Percentiles rank a stretch among this genome's conserved stretches.
Conservation (phyloP, 2,113 vertebrate genomes). For the Campylomormyrus numenius region DNA sequence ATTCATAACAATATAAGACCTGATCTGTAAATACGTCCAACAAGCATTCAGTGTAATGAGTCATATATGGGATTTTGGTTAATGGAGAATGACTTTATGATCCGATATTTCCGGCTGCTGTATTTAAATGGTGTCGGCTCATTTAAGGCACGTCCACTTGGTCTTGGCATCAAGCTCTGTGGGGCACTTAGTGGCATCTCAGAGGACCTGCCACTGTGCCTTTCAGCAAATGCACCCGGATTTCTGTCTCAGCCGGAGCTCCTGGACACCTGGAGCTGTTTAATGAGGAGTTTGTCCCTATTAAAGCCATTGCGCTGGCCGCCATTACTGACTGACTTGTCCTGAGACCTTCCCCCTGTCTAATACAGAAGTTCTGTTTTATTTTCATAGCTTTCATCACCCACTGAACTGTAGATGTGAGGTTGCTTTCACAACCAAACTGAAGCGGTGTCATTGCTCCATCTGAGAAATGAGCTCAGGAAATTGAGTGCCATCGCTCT, state of each 20-base stretch:
- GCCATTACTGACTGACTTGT: slow-evolving; percentile 5
- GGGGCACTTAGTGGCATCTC: neutral
- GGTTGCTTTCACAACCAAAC: neutral
- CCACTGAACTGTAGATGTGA: neutral
- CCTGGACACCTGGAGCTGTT: slow-evolving; percentile 16
- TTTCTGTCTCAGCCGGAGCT: neutral
- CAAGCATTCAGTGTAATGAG: neutral
- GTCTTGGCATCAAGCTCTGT: neutral
- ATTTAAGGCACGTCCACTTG: slow-evolving; percentile 8
- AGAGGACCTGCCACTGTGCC: neutral
- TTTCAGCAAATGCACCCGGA: neutral
- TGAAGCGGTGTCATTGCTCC: neutral
- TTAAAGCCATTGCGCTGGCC: slow-evolving; percentile 6
- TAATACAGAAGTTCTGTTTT: neutral
- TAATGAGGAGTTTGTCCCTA: slow-evolving; percentile 19
- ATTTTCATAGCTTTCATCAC: neutral
- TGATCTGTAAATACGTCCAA: neutral
- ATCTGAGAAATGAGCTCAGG: neutral
- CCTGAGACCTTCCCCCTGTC: neutral
- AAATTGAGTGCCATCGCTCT: neutral
- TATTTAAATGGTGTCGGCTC: neutral
- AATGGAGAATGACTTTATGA: neutral
- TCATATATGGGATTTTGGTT: neutral
- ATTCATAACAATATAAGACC: neutral
- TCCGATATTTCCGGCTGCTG: neutral